A percentile compares a stretch with the other conserved stretches of the same genome.
phyloP scores from a whole-genome alignment of 2,888 invertebrate species.

The Acronicta leporina region DNA sequence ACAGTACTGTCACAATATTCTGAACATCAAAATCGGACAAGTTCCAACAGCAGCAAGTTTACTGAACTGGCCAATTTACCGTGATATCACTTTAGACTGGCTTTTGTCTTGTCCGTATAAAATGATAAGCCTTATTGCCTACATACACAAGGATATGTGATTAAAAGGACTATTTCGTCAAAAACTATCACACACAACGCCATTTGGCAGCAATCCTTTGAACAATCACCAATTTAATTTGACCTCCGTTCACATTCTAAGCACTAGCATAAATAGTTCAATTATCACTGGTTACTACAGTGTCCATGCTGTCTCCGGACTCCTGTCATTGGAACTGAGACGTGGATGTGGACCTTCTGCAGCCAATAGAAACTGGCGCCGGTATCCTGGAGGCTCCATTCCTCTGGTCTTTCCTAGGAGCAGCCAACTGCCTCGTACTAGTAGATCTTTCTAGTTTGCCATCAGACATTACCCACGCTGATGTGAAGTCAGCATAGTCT shows the following conservation, averaged over 20 bases:
- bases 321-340: conserved; percentile 83
- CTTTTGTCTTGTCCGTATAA: conserved; percentile 35
- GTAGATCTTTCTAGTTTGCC: conserved; percentile 90
- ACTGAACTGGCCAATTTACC: neutral
- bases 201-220: conserved; percentile 43
- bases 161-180: conserved; percentile 29
- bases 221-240: conserved; percentile 37
- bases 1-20: conserved; percentile 2
- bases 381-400: conserved; percentile 83
- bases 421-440: conserved; percentile 86
- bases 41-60: conserved; percentile 1
- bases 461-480: conserved; percentile 93
- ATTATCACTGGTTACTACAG: conserved; percentile 46
- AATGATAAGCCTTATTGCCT: conserved; percentile 36
- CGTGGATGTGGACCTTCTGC: conserved; percentile 83
- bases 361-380: conserved; percentile 82
- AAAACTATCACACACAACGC: conserved; percentile 40
- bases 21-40: neutral
- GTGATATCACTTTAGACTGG: conserved; percentile 17
- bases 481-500: conserved; percentile 91
- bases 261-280: conserved; percentile 46
- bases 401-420: conserved; percentile 83
- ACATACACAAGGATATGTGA: conserved; percentile 43
- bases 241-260: conserved; percentile 31
- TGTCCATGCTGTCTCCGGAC: conserved; percentile 61